Evolutionary conservation across 1,140 invertebrate genomes (phyloP).

Genomic region (Ostrea denselamellosa): DNA sequence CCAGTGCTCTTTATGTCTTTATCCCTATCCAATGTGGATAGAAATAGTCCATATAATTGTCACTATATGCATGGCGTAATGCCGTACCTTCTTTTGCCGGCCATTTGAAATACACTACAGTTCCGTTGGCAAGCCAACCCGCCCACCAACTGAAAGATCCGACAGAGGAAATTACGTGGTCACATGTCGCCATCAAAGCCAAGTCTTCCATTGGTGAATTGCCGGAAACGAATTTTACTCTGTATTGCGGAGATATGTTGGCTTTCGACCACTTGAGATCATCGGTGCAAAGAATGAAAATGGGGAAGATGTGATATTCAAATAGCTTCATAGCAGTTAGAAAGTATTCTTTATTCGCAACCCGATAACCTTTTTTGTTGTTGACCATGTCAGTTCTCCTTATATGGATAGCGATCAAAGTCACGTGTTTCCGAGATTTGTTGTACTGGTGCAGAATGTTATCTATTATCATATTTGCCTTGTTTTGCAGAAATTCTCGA

Average conservation of each 20-base stretch:
- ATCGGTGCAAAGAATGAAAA: conserved; percentile 60
- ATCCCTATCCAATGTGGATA: conserved; percentile 58
- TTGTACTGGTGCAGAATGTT: conserved; percentile 36
- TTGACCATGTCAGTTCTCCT: conserved; percentile 58
- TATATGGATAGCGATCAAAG: conserved; percentile 61
- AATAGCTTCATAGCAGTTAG: conserved; percentile 56
- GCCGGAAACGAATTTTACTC: conserved; percentile 32
- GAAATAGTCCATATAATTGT: conserved; percentile 57
- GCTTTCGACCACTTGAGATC: conserved; percentile 49
- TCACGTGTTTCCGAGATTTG: conserved; percentile 19
- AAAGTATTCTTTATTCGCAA: conserved; percentile 56
- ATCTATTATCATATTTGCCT: conserved; percentile 46
- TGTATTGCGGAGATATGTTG: conserved; percentile 47
- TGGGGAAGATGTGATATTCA: conserved; percentile 41
- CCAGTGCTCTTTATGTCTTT: background rate
- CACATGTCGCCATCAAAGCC: conserved; percentile 61
- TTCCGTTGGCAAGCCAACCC: conserved; percentile 68
- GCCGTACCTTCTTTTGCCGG: conserved; percentile 54
- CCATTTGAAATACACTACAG: conserved; percentile 67
- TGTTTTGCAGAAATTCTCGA: conserved; percentile 42
- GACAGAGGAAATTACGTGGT: conserved; percentile 70
- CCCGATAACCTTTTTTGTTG: conserved; percentile 57
- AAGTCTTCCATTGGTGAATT: conserved; percentile 63
- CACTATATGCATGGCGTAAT: conserved; percentile 47
- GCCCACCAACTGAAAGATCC: conserved; percentile 74